Base-by-base conservation (phyloP, 2,888 invertebrate genomes). In the Trissolcus brochymenae region DNA sequence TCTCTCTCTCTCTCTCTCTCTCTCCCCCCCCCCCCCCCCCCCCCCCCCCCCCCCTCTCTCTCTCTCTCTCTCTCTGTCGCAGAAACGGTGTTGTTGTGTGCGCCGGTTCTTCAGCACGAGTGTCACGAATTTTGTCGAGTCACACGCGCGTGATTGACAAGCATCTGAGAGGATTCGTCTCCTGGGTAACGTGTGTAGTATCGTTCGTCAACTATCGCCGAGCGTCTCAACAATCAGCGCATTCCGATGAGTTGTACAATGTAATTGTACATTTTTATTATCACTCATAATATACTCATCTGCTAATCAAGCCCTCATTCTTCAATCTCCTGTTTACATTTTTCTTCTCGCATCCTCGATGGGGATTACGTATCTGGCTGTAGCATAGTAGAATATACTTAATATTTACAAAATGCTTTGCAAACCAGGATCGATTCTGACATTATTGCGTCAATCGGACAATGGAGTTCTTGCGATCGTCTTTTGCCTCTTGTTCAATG, bases 91-190 rank as follows among this genome's bases (percentile, higher is more conserved):
- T 11, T 53, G 70, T 11, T 55, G 70, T 70, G 70, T 65, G 51
- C 66, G 40, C 54, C 13, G 56, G 43, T 68, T 60, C 74, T 76
- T 67, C 25, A 25, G 25, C 25, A 35, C 35, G 35, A 35, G 67
- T 53, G 68, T 64, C 53, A 59, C 67, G 65, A 79, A 72, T 72
- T 68, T 56, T 54, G 78, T 60, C 64, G 75, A 76, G 71, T 79
- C 78, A 79, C 50, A 11, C 35, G 59, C 51, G 43, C 55, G 68
- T 79, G 72, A 72, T 79, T 79, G 78, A 79, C 78, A 78, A 70
- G 68, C 72, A 67, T 72, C 72, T 74, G 71, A 71, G 66, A 71
- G 75, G 67, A 71, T 72, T 72, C 67, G 72, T 75, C 72, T 72
- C 65, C 43, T 54, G 71, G 67, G 72, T 43, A n/a, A 41, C 43